phyloP scores from a whole-genome alignment of 2,888 invertebrate genomes.

The Dascillus cervinus region DNA sequence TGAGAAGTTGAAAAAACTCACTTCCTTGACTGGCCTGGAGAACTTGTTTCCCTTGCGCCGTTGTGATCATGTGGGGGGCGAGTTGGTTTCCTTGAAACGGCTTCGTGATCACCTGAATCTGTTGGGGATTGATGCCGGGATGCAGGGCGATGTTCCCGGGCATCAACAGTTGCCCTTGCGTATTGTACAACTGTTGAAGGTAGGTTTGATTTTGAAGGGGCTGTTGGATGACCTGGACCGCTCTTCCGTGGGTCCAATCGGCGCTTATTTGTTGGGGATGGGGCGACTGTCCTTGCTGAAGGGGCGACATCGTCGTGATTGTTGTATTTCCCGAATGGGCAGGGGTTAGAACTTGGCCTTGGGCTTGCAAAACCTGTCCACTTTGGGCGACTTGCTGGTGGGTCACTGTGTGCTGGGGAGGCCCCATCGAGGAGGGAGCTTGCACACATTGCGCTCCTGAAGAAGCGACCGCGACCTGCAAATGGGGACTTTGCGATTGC shows the following conservation, averaged over 20 bases:
- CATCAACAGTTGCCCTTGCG: slow-evolving; percentile 73
- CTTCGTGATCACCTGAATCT: slow-evolving; percentile 77
- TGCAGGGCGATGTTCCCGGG: slow-evolving; percentile 71
- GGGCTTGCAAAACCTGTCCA: slow-evolving; percentile 43
- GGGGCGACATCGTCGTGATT: slow-evolving; percentile 69
- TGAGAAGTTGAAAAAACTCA: slow-evolving; percentile 32
- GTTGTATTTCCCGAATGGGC: slow-evolving; percentile 47
- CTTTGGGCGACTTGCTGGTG: slow-evolving; percentile 44
- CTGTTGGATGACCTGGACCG: slow-evolving; percentile 75
- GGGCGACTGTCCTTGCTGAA: slow-evolving; percentile 55
- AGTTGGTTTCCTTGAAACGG: slow-evolving; percentile 74
- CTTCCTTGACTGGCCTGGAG: slow-evolving; percentile 56
- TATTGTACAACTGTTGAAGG: slow-evolving; percentile 72
- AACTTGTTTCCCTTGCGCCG: slow-evolving; percentile 67
- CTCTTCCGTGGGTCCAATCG: slow-evolving; percentile 64
- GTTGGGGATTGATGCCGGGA: slow-evolving; percentile 68
- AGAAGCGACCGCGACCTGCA: slow-evolving; percentile 38
- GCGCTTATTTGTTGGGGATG: slow-evolving; percentile 51
- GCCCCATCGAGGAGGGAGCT: slow-evolving; percentile 36
- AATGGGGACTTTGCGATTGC: slow-evolving; percentile 44
- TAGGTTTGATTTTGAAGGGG: slow-evolving; percentile 69
- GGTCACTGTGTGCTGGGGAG: slow-evolving; percentile 43
- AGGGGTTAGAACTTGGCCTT: slow-evolving; percentile 39
- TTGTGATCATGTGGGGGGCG: slow-evolving; percentile 72
- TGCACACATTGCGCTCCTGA: slow-evolving; percentile 37